Evolutionary conservation across 2,888 invertebrate species (phyloP).

Genomic region (Pristionchus exspectatus): DNA sequence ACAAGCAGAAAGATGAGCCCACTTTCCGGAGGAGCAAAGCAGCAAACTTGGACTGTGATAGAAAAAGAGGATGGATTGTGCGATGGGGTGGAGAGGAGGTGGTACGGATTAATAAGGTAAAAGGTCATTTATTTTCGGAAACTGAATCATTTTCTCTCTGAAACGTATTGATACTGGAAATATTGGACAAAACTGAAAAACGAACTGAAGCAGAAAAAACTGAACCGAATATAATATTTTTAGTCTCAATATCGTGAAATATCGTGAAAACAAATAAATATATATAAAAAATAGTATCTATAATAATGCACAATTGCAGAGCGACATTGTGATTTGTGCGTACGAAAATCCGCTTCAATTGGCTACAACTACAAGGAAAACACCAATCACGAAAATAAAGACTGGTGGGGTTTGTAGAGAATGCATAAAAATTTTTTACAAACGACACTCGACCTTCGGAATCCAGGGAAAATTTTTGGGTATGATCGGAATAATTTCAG

Average conservation of each 20-base stretch:
- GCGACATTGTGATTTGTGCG: not conserved
- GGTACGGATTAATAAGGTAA: not conserved
- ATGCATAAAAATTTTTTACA: too few relatives aligned
- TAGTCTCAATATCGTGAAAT: too few relatives aligned
- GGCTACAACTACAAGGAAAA: not conserved
- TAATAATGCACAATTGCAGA: not conserved
- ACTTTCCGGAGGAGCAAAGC: not conserved
- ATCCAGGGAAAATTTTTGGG: too few relatives aligned
- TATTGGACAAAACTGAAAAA: too few relatives aligned
- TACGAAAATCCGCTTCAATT: not conserved
- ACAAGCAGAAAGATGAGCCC: not conserved
- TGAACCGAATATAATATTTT: too few relatives aligned
- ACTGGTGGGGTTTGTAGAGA: not conserved
- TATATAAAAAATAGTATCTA: too few relatives aligned
- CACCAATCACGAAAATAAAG: not conserved
- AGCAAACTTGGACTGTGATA: not conserved
- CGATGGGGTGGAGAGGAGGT: not conserved
- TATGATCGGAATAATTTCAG: not conserved
- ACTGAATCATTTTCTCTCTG: too few relatives aligned
- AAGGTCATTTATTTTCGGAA: too few relatives aligned
- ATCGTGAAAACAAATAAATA: too few relatives aligned
- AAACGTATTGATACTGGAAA: too few relatives aligned
- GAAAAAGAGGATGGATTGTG: not conserved
- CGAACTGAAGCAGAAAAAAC: too few relatives aligned
- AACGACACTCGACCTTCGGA: too few relatives aligned